Evolutionary conservation across 2,113 vertebrate species (phyloP), one percentile per base, ranked within the genome.

Genomic region (Sciurus niger): DNA sequence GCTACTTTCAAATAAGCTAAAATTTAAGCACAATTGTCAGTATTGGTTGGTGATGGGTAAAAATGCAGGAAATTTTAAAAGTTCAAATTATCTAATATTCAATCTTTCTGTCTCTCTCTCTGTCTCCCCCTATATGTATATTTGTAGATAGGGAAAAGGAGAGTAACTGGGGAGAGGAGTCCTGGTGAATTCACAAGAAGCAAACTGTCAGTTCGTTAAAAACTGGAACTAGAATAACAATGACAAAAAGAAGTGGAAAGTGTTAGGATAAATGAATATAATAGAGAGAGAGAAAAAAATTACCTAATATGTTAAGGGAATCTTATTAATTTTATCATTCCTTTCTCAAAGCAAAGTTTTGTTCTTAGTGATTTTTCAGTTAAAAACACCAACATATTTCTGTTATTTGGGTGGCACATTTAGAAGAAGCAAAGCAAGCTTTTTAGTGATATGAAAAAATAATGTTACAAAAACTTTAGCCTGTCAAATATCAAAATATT

Each of bases 1-100:
- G 20, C 24, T 84, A 85, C 14, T 78, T 93, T 96, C 37, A 90
- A 96, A 25, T 89, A 90, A 92, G 72, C 51, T 82, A 78, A 89
- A 67, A 48, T 60, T 34, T 96, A 93, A 25, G 17, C 78, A 51
- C 4, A 90, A 74, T 43, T 79, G 0, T 63, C 82, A 76, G 25
- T 83, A 40, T 40, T 40, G 40, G 37, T 73, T 83, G 9, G 43
- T 51, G 37, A 18, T 72, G 73, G 24, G 8, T 67, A 60, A 82
- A 77, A 63, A 90, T 13, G 13, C 14, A 65, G 67, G 58, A 91
- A 48, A 34, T 67, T 67, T 74, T 25, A 79, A 24, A 85, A 92
- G n/a, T n/a, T 18, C 70, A 65, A 73, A 53, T 94, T 72, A 0
- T 46, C n/a, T 55, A 84, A 48, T 84, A 17, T 34, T 88, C 7